Conservation (phyloP, 2,888 invertebrate species). For the Pasiphila rectangulata region DNA sequence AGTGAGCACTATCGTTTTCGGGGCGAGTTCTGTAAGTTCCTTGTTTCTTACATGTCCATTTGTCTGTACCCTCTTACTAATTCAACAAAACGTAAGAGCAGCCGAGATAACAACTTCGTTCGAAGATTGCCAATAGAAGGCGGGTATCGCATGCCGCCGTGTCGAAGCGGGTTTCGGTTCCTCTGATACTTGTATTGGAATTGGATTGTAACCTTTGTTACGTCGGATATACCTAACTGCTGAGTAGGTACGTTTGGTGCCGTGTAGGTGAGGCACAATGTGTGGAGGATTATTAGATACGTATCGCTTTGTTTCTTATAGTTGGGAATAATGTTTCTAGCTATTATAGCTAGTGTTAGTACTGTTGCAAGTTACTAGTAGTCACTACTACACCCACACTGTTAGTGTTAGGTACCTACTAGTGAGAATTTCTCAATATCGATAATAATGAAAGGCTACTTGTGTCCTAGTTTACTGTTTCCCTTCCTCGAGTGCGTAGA, state of each 20-base stretch:
- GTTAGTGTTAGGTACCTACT: too few relatives aligned
- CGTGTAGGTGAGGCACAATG: constrained; percentile 21
- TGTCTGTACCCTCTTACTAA: constrained; percentile 71
- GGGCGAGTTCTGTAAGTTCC: constrained; percentile 58
- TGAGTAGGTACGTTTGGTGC: constrained; percentile 6
- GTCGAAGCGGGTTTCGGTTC: constrained; percentile 27
- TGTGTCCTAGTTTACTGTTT: neutral
- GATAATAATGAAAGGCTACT: neutral
- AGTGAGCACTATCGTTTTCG: constrained; percentile 71
- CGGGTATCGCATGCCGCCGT: constrained; percentile 34
- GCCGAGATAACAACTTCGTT: constrained; percentile 60
- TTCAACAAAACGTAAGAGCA: constrained; percentile 65
- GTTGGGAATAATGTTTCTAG: constrained; percentile 5
- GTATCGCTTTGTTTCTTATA: constrained; percentile 18
- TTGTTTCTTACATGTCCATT: constrained; percentile 62
- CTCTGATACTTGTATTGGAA: constrained; percentile 34
- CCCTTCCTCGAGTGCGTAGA: neutral
- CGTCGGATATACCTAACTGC: constrained; percentile 8
- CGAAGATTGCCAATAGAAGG: constrained; percentile 54
- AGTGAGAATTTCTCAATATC: neutral
- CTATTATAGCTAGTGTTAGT: neutral
- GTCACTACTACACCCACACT: too few relatives aligned
- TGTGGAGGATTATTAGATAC: constrained; percentile 13
- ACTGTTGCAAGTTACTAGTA: neutral
- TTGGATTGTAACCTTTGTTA: constrained; percentile 35